Conservation (phyloP, 2,888 invertebrate species). For the Rhingia rostrata region DNA sequence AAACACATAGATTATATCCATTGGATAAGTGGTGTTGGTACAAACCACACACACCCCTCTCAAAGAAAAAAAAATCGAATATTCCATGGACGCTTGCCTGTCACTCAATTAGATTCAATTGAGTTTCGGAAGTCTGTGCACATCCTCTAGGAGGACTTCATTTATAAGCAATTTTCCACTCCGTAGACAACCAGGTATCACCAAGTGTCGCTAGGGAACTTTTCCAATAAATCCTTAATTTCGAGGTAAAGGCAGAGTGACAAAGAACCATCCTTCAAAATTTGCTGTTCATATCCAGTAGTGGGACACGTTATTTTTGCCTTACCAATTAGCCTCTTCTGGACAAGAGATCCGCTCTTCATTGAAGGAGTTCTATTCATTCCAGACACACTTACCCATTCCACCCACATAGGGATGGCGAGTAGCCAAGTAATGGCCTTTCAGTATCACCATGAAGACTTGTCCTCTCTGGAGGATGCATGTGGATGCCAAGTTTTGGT, state of each 20-base stretch:
- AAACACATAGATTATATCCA: neutral
- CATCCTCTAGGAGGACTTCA: slow-evolving; percentile 15
- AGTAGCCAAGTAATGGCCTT: slow-evolving; percentile 26
- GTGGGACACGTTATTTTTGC: slow-evolving; percentile 17
- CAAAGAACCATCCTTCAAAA: neutral
- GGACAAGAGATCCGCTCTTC: slow-evolving; percentile 5
- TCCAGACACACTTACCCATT: slow-evolving; percentile 9
- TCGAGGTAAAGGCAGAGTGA: neutral
- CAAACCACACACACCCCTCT: neutral
- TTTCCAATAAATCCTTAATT: slow-evolving; percentile 40
- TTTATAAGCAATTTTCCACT: slow-evolving; percentile 38
- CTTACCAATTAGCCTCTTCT: slow-evolving; percentile 23
- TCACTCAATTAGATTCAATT: slow-evolving; percentile 63
- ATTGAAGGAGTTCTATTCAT: slow-evolving; percentile 26
- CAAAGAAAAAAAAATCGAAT: slow-evolving; percentile 23
- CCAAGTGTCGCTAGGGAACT: slow-evolving; percentile 9
- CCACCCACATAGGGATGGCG: neutral
- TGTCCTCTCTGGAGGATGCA: neutral
- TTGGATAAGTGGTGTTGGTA: slow-evolving; percentile 19
- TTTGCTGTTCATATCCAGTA: slow-evolving; percentile 5
- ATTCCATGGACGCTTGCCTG: slow-evolving; percentile 37
- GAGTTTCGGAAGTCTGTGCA: slow-evolving; percentile 25
- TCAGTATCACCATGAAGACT: neutral
- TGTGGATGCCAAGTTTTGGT: slow-evolving; percentile 40
- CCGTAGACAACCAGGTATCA: slow-evolving; percentile 14